Percentiles rank a stretch among this genome's conserved stretches.
Evolutionary conservation across 2,888 invertebrate species (phyloP).

Genomic region (Trissolcus japonicus): DNA sequence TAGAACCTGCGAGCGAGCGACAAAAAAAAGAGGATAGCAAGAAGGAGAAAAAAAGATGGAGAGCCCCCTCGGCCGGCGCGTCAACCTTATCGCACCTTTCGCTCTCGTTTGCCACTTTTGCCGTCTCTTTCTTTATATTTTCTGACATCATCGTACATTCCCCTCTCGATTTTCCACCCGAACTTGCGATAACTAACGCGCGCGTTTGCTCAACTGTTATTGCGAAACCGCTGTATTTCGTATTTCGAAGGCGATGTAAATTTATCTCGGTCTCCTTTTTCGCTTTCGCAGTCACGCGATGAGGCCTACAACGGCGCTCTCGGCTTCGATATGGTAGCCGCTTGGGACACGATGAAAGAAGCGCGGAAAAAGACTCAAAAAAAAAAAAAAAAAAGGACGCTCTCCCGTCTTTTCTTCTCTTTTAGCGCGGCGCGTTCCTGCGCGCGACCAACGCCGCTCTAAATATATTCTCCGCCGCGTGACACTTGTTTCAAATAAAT

Average conservation of each 20-base stretch:
- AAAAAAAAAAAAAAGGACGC: conserved; percentile 29
- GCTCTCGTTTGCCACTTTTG: conserved; percentile 11
- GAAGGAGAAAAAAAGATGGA: conserved; percentile 32
- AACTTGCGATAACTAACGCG: conserved; percentile 47
- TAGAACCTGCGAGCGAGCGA: conserved; percentile 42
- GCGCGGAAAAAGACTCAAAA: conserved; percentile 43
- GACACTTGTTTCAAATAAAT: conserved; percentile 74
- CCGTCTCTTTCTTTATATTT: conserved; percentile 4
- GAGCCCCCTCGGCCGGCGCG: conserved; percentile 38
- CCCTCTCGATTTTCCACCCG: conserved; percentile 46
- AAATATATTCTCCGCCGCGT: conserved; percentile 69
- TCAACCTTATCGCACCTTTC: conserved; percentile 50
- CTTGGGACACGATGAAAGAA: conserved; percentile 36
- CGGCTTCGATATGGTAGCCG: conserved; percentile 36
- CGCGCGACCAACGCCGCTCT: conserved; percentile 61
- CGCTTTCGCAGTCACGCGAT: conserved; percentile 47
- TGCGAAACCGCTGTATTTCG: conserved; percentile 47
- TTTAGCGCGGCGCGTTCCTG: conserved; percentile 44
- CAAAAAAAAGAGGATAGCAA: conserved; percentile 1
- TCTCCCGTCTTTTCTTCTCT: conserved; percentile 36
- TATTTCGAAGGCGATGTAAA: conserved; percentile 52
- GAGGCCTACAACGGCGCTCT: conserved; percentile 33
- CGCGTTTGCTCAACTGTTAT: conserved; percentile 51
- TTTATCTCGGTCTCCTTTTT: conserved; percentile 53
- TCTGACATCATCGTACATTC: conserved; percentile 5